Conservation (phyloP, 1,140 invertebrate genomes). For the Eulimnadia texana region DNA sequence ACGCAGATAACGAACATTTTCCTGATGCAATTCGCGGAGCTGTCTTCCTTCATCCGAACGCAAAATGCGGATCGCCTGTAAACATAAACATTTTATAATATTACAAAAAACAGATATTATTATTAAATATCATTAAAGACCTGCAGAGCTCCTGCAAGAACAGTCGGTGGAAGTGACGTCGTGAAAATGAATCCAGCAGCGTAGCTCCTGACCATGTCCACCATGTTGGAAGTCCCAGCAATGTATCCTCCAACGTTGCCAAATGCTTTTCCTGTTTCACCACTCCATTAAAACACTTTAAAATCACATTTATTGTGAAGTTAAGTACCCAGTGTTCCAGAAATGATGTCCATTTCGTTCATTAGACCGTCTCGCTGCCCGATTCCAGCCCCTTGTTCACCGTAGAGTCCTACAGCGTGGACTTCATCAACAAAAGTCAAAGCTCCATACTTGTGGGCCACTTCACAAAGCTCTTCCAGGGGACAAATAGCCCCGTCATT, state of each 20-base stretch:
- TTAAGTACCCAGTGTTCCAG: conserved; percentile 67
- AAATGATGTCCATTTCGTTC: conserved; percentile 88
- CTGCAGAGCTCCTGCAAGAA: conserved; percentile 67
- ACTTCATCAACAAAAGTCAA: conserved; percentile 95
- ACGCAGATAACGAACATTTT: conserved; percentile 74
- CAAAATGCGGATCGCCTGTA: conserved; percentile 53
- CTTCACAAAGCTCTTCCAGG: conserved; percentile 66
- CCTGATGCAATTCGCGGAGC: conserved; percentile 63
- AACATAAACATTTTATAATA: conserved; percentile 4
- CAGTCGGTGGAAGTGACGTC: conserved; percentile 86
- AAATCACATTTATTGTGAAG: neutral
- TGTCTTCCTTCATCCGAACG: conserved; percentile 69
- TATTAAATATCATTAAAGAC: conserved; percentile 26
- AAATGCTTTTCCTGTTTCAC: conserved; percentile 61
- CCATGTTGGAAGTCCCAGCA: conserved; percentile 52
- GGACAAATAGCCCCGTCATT: conserved; percentile 96
- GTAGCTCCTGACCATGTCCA: conserved; percentile 89
- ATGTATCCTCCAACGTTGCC: conserved; percentile 98
- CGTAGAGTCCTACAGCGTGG: conserved; percentile 95
- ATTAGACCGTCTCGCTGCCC: conserved; percentile 73
- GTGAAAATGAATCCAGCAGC: conserved; percentile 96
- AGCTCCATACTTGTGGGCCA: conserved; percentile 83
- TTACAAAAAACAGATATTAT: neutral
- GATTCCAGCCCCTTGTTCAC: conserved; percentile 81
- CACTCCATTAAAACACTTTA: neutral